Evolutionary conservation across 2,888 invertebrate species (phyloP).

Genomic region (Melipona bicolor): DNA sequence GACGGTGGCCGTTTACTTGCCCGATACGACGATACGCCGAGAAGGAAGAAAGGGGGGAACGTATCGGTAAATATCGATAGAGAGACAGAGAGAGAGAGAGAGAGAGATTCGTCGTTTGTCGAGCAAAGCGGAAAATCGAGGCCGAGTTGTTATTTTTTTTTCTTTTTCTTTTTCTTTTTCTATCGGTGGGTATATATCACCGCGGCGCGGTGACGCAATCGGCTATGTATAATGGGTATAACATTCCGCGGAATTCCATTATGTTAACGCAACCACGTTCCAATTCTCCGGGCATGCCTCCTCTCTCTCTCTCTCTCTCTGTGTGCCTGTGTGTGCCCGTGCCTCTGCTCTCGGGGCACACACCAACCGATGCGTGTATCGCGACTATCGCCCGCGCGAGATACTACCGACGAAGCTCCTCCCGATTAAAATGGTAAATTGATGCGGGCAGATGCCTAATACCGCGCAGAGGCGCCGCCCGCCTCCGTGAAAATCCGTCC

Average conservation of each 20-base stretch:
- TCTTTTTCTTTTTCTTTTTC: too few relatives aligned
- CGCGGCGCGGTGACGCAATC: conserved; percentile 70
- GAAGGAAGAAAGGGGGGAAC: too few relatives aligned
- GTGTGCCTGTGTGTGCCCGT: too few relatives aligned
- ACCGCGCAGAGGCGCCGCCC: conserved; percentile 18
- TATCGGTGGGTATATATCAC: conserved; percentile 47
- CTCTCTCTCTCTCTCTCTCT: neutral
- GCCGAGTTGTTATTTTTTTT: conserved; percentile 62
- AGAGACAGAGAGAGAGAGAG: neutral
- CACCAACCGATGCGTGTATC: conserved; percentile 56
- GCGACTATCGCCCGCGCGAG: conserved; percentile 67
- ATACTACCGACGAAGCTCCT: conserved; percentile 62
- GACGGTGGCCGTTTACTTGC: too few relatives aligned
- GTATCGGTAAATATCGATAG: conserved; percentile 14
- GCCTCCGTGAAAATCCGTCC: conserved; percentile 28
- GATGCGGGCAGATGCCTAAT: conserved; percentile 68
- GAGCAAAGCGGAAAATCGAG: conserved; percentile 64
- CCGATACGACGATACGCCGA: too few relatives aligned
- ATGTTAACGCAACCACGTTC: conserved; percentile 77
- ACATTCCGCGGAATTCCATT: conserved; percentile 78
- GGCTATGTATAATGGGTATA: conserved; percentile 75
- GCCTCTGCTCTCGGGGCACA: too few relatives aligned
- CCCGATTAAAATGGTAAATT: conserved; percentile 73
- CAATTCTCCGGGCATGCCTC: conserved; percentile 71
- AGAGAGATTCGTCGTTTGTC: conserved; percentile 32